Base-by-base conservation (phyloP, 2,797 vertebrate species). In the Falco columbarius region DNA sequence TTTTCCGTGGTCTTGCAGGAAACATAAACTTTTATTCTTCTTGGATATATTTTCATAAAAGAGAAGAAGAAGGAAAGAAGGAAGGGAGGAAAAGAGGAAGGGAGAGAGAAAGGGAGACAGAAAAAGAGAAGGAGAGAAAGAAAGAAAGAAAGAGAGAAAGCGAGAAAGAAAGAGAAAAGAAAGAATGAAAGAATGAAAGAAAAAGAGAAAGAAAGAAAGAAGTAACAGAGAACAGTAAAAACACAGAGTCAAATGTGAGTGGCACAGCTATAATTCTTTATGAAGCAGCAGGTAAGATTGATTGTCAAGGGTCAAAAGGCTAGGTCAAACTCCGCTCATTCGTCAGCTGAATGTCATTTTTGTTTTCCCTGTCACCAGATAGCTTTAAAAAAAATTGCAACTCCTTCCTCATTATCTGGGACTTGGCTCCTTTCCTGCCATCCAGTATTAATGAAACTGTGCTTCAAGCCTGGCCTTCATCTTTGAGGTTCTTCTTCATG, bases 301-400 rank as follows among this genome's bases (percentile, higher is more conserved):
- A 99, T 99, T 98, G 99, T 98, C 99, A 99, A 99, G 98, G 99
- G 99, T 99, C 98, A 98, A 98, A 98, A 99, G 98, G 98, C 98
- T 98, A 99, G 99, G 99, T 99, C 99, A 99, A 98, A 98, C 97
- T 97, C 97, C 29, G 88, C 98, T 99, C 98, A 98, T 99, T 99
- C 98, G 89, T 99, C 98, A 99, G 98, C 98, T 98, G 98, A 99
- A 98, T 98, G 98, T 98, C 99, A 99, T 99, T 99, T 99, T 99
- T 99, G 98, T 99, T 99, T 99, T 99, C 98, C 96, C 98, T 98
- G 98, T 97, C 98, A 98, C 98, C 97, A 98, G 98, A 98, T 98
- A 98, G 98, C 98, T 98, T 98, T 97, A 96, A 98, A 98, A 98
- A 98, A 98, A 98, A 98, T 98, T 97, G 98, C 97, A 98, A 98